Percentiles rank a stretch among this genome's conserved stretches.
Evolutionary conservation across 2,113 vertebrate species (phyloP).

Genomic region (pig (Sus scrofa)): T2T-Sscrofa CM000819.6:44522501-44523000

Average conservation of each 20-base stretch:
- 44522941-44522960: neutral
- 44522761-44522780: slow-evolving; percentile 99
- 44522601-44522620: neutral
- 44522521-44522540: neutral
- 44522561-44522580: neutral
- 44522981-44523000: neutral
- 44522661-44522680: neutral
- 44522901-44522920: neutral
- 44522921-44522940: neutral
- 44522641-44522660: neutral
- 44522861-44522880: slow-evolving; percentile 97
- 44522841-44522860: slow-evolving; percentile 99
- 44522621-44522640: neutral
- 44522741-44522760: slow-evolving; percentile 97
- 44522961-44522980: neutral
- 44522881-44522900: slow-evolving; percentile 93
- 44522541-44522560: neutral
- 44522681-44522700: neutral
- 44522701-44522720: neutral
- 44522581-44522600: neutral
- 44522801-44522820: slow-evolving; percentile 97
- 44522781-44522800: slow-evolving; percentile 98
- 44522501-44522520: neutral
- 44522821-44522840: slow-evolving; percentile 97
- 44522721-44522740: neutral